A percentile compares a stretch with the other conserved stretches of the same genome.
Conservation (phyloP, 1,140 invertebrate genomes). For the Cryptotermes secundus region DNA sequence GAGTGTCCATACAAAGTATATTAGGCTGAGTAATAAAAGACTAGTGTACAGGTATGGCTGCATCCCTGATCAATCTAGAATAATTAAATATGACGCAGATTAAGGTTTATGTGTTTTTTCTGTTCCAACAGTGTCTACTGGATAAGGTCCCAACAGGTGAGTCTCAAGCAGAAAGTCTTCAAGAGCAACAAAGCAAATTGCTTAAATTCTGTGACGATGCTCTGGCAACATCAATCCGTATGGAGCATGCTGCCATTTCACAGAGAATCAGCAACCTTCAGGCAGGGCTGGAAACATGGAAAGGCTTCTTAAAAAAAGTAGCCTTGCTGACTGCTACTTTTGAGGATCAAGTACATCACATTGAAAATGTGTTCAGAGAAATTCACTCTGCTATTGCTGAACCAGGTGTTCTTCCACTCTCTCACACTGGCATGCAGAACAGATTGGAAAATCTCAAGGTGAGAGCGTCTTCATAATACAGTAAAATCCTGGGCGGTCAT, state of each 20-base stretch:
- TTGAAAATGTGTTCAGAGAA: slow-evolving; percentile 59
- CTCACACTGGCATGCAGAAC: slow-evolving; percentile 37
- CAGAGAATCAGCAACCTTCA: slow-evolving; percentile 74
- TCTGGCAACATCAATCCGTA: slow-evolving; percentile 70
- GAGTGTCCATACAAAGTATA: too few species aligned
- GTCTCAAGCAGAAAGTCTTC: slow-evolving; percentile 60
- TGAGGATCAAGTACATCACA: slow-evolving; percentile 55
- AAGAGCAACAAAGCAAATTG: slow-evolving; percentile 65
- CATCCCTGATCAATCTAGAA: too few species aligned
- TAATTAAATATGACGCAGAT: too few species aligned
- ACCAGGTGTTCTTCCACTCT: slow-evolving; percentile 18
- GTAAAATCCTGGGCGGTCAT: too few species aligned
- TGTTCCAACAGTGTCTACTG: slow-evolving; percentile 50
- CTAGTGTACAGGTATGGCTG: too few species aligned
- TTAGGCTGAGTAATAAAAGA: too few species aligned
- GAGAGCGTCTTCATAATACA: neutral
- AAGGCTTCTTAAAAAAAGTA: slow-evolving; percentile 66
- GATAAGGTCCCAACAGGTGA: slow-evolving; percentile 67
- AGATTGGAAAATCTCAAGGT: slow-evolving; percentile 35
- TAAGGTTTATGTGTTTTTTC: neutral
- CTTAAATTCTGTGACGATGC: slow-evolving; percentile 74
- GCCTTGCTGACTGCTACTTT: slow-evolving; percentile 60
- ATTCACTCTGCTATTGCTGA: slow-evolving; percentile 35
- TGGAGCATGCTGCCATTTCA: slow-evolving; percentile 73
- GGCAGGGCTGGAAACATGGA: slow-evolving; percentile 80